Evolutionary conservation across 2,888 invertebrate genomes (phyloP), one percentile per base, ranked within the genome.

Genomic region (Cephus sareptanus): DNA sequence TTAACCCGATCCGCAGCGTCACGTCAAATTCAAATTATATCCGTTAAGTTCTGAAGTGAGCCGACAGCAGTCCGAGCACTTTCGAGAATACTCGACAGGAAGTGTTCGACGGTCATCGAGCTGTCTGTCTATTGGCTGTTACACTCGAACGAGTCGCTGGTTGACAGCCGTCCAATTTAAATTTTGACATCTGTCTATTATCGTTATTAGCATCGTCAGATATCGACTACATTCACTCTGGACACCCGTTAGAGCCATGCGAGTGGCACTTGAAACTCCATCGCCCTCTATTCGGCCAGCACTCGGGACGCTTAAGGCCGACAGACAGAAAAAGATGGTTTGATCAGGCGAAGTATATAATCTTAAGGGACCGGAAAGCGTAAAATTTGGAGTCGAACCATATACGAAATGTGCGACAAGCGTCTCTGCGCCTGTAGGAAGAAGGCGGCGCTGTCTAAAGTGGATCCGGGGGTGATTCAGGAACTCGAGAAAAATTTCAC

Each of bases 401-500:
- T 23, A 56, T 56, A 23, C 13, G 86, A 83, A 81, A 90, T 89
- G 89, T 90, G 88, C 81, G 90, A 90, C 83, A 87, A 89, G 79
- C 85, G 85, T 69, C 79, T 85, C 75, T 88, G 89, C 78, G 81
- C 83, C 40, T 89, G 89, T 76, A 83, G 83, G 77, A 84, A 86
- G 79, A 87, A 85, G 71, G n/a, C 75, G 15, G 70, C 76, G 3
- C 34, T 40, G 35, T 56, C 75, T 75, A 79, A 78, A 33, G 74
- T 76, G 69, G 31, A 79, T 79, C 69, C 81, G 76, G 79, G 83
- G 76, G 88, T 91, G 13, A 82, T 93, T 75, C 90, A 91, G 77
- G 92, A 92, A 84, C 87, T 94, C 79, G 93, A 94, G 81, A 89
- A 91, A 34, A 93, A 92, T 73, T 94, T 92, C 88, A 88, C 90